A percentile compares a stretch with the other conserved stretches of the same genome.
Evolutionary conservation across 2,888 invertebrate species (phyloP).

Genomic region (Koerneria pararmatus): DNA sequence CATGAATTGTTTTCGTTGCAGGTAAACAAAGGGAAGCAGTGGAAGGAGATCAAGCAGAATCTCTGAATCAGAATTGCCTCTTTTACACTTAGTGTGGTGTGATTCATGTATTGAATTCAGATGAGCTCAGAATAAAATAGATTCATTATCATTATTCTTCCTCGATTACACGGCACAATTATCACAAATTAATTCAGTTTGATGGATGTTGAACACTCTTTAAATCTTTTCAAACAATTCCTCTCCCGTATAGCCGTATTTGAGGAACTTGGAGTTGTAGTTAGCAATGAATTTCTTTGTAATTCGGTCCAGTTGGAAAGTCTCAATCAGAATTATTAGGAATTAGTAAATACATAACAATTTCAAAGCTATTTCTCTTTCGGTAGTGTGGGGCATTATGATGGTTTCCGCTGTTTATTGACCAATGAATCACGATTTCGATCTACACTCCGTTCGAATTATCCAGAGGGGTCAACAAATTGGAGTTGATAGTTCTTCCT

Average conservation of each 20-base stretch:
- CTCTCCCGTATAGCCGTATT: conserved; percentile 18
- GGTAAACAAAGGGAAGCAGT: conserved; percentile 54
- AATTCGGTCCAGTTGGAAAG: conserved; percentile 17
- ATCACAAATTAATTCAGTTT: too few relatives aligned
- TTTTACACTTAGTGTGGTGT: not conserved
- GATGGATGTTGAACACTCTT: too few relatives aligned
- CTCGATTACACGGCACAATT: too few relatives aligned
- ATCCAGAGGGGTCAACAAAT: too few relatives aligned
- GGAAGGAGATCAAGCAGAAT: conserved; percentile 53
- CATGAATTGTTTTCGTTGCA: conserved; percentile 31
- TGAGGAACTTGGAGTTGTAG: conserved; percentile 20
- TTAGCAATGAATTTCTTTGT: conserved; percentile 16
- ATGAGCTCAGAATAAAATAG: too few relatives aligned
- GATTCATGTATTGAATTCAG: not conserved
- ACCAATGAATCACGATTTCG: too few relatives aligned
- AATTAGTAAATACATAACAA: too few relatives aligned
- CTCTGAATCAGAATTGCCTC: conserved; percentile 25
- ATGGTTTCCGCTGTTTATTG: not conserved
- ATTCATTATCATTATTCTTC: too few relatives aligned
- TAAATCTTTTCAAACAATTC: conserved; percentile 15
- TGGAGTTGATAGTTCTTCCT: too few relatives aligned
- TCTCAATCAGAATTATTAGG: too few relatives aligned
- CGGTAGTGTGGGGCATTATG: not conserved
- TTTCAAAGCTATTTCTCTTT: too few relatives aligned
- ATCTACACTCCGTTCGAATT: too few relatives aligned